Percentiles rank a stretch among this genome's conserved stretches.
phyloP scores from a whole-genome alignment of 2,797 vertebrate genomes.

The Propithecus deckenii region DNA sequence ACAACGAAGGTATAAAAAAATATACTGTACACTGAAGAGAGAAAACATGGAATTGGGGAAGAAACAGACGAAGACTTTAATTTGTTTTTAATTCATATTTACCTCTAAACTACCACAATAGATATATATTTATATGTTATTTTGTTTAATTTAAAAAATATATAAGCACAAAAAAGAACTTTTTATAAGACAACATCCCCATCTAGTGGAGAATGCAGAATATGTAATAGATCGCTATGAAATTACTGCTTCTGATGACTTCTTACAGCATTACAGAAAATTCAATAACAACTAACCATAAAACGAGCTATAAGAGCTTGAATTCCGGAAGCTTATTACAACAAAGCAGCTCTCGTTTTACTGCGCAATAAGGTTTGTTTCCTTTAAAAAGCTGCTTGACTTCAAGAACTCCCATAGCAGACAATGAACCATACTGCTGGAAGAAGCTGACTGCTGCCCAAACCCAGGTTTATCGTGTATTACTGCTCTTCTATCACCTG shows the following conservation, averaged over 20 bases:
- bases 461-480: neutral
- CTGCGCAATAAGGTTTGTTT: neutral
- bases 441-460: neutral
- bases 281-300: neutral
- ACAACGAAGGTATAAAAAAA: neutral
- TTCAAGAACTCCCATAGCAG: neutral
- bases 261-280: conserved; percentile 32
- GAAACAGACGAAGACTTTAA: neutral
- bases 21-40: neutral
- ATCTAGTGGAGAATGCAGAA: conserved; percentile 67
- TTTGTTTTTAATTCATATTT: conserved; percentile 39
- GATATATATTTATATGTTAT: neutral
- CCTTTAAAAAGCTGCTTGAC: conserved; percentile 7
- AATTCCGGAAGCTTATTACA: neutral
- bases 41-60: neutral
- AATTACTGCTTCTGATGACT: neutral
- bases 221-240: conserved; percentile 19
- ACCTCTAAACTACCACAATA: conserved; percentile 7
- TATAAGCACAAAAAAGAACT: neutral
- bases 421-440: neutral
- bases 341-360: neutral
- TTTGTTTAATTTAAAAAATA: conserved; percentile 1
- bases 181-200: conserved; percentile 60
- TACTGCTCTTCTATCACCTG: neutral
- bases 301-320: neutral